These are phyloP conservation scores for Cetoscarus ocellatus DNA, from an alignment of 2,797 vertebrate genomes.

Conservation along the genomic window DNA sequence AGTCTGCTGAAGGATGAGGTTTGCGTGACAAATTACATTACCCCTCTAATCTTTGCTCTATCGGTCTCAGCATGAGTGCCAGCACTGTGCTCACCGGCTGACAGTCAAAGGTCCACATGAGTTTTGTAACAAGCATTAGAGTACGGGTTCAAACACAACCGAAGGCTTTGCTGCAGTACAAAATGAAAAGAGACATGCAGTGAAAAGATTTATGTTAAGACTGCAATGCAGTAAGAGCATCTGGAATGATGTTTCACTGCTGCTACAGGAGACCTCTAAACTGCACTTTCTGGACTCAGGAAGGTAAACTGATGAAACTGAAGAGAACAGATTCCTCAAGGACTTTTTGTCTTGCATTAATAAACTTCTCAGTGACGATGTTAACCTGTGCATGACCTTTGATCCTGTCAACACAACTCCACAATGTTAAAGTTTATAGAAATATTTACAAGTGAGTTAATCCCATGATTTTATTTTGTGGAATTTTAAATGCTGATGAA, in stretches of 20 bases:
- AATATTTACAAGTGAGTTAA: neutral
- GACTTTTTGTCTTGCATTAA: neutral
- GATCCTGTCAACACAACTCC: neutral
- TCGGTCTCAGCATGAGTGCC: slow-evolving; percentile 26
- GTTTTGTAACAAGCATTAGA: slow-evolving; percentile 53
- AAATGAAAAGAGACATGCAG: slow-evolving; percentile 10
- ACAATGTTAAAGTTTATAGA: neutral
- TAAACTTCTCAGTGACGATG: neutral
- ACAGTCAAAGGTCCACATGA: slow-evolving; percentile 38
- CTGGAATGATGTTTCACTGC: slow-evolving; percentile 39
- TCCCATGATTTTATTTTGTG: neutral
- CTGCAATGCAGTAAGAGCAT: slow-evolving; percentile 71
- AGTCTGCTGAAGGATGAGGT: slow-evolving; percentile 13
- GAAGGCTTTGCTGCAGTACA: slow-evolving; percentile 45
- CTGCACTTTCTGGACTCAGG: neutral
- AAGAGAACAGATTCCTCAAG: neutral
- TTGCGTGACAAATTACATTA: slow-evolving; percentile 21
- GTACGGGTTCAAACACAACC: slow-evolving; percentile 37
- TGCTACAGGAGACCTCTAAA: slow-evolving; percentile 18
- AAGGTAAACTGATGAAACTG: neutral
- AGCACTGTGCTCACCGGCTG: neutral
- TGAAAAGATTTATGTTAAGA: slow-evolving; percentile 41
- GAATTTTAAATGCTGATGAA: neutral
- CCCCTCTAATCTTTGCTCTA: slow-evolving; percentile 42
- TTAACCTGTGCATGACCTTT: neutral